Evolutionary conservation across 1,140 invertebrate species (phyloP).

Genomic region (Halesus radiatus): DNA sequence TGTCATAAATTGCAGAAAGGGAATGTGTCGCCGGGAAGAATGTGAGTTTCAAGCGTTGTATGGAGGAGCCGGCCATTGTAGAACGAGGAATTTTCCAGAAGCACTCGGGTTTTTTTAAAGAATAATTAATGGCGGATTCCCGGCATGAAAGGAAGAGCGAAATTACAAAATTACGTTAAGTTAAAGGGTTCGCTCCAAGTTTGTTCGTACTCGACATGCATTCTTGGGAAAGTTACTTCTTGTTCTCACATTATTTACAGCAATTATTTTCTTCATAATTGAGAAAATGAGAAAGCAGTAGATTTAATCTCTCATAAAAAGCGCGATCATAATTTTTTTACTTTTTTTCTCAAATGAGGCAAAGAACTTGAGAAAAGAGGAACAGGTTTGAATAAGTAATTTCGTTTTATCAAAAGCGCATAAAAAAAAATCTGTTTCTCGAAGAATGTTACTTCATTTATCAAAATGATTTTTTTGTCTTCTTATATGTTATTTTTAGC

Average conservation of each 20-base stretch:
- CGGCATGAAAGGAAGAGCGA: conserved; percentile 20
- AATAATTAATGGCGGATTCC: conserved; percentile 39
- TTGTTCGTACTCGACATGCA: conserved; percentile 5
- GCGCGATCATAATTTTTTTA: too few relatives aligned
- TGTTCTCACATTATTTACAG: background rate
- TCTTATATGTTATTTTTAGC: too few relatives aligned
- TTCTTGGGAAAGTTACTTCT: conserved; percentile 8
- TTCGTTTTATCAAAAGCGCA: too few relatives aligned
- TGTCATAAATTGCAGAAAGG: conserved; percentile 57
- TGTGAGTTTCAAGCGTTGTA: conserved; percentile 8
- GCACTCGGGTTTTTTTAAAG: conserved; percentile 26
- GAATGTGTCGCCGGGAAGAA: conserved; percentile 51
- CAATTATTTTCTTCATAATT: too few relatives aligned
- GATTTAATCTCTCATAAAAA: too few relatives aligned
- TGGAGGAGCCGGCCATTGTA: conserved; percentile 17
- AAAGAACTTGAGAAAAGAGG: too few relatives aligned
- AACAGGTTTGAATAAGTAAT: too few relatives aligned
- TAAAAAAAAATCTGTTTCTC: too few relatives aligned
- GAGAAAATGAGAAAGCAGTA: too few relatives aligned
- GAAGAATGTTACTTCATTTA: too few relatives aligned
- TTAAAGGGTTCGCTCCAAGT: conserved; percentile 7
- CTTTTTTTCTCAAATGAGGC: too few relatives aligned
- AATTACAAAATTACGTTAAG: conserved; percentile 35
- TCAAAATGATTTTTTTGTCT: too few relatives aligned
- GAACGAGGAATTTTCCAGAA: conserved; percentile 26